phyloP scores from a whole-genome alignment of 2,888 invertebrate species.

The Synergus japonicus region DNA sequence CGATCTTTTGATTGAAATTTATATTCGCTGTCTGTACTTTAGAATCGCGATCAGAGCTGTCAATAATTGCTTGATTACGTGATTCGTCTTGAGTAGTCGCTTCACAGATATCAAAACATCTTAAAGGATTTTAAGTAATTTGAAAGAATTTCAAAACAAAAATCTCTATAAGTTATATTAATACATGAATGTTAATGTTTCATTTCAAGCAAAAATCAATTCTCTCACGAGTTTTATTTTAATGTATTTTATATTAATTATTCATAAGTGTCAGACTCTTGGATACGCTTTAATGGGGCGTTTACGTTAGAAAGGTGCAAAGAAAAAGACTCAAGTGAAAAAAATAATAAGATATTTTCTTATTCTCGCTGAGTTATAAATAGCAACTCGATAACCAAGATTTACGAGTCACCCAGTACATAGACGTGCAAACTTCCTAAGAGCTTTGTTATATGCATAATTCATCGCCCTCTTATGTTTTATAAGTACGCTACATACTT shows the following conservation, averaged over 20 bases:
- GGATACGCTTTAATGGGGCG: not conserved
- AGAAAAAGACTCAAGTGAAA: not conserved
- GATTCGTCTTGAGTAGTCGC: too few relatives aligned
- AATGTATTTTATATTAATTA: not conserved
- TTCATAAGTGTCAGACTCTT: not conserved
- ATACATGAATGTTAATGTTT: too few relatives aligned
- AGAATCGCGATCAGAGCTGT: too few relatives aligned
- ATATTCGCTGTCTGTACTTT: too few relatives aligned
- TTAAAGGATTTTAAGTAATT: too few relatives aligned
- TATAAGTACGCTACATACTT: slow-evolving; percentile 18
- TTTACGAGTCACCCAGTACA: slow-evolving; percentile 5
- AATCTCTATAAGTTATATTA: too few relatives aligned
- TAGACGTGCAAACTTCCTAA: slow-evolving; percentile 47
- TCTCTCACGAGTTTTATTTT: not conserved
- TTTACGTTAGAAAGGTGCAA: not conserved
- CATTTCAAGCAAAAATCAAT: not conserved
- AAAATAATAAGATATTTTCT: not conserved
- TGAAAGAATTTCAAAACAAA: too few relatives aligned
- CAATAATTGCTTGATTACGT: too few relatives aligned
- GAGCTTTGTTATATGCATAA: slow-evolving; percentile 54
- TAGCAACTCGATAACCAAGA: not conserved
- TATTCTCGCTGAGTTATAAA: not conserved
- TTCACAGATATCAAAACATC: too few relatives aligned
- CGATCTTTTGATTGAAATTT: too few relatives aligned
- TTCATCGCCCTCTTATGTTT: slow-evolving; percentile 46